Base-by-base conservation (phyloP, 2,113 vertebrate species). In the Callipepla squamata region DNA sequence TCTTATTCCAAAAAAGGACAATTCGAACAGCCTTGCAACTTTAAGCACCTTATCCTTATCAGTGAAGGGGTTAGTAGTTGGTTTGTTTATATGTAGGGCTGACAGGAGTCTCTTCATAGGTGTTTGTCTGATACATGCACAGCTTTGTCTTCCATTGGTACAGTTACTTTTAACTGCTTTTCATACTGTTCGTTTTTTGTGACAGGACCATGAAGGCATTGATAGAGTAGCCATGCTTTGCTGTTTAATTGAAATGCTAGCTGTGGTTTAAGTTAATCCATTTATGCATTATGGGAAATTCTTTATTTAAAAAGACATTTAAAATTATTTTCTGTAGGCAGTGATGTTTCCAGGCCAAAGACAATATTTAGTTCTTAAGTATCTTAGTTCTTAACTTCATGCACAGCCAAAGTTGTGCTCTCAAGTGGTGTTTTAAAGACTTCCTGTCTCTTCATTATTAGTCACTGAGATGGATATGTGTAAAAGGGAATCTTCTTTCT, bases 41-140 rank as follows among this genome's bases (percentile, higher is more conserved):
- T 75, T 92, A 94, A 95, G 94, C 92, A 92, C 70, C 67, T 87
- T 94, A 8, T 51, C 58, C 82, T 93, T 97, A 96, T 96, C 94
- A 86, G 93, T 72, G 70, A 55, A 75, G 73, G 76, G 91, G 87
- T 72, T 96, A 91, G 78, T 87, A 82, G 85, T 85, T 76, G 62
- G 70, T 91, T 96, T 96, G 73, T 94, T 96, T 96, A 90, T 90
- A 85, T 80, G 3, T 69, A 77, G 66, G 65, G 91, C 86, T 94
- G 95, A 96, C 85, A 93, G 95, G 85, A 90, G 44, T 84, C 92
- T 81, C 76, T 97, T 95, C 58, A 1, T 50, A 85, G 82, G 85
- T 72, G 66, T 82, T 93, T 81, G 44, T 83, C 90, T 94, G 92
- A 94, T 94, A 90, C 20, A 44, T 34, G 61, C 7, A 72, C 83